Evolutionary conservation across 1,140 invertebrate genomes (phyloP), one percentile per base, ranked within the genome.

Genomic region (Drosophila kanapiae): DNA sequence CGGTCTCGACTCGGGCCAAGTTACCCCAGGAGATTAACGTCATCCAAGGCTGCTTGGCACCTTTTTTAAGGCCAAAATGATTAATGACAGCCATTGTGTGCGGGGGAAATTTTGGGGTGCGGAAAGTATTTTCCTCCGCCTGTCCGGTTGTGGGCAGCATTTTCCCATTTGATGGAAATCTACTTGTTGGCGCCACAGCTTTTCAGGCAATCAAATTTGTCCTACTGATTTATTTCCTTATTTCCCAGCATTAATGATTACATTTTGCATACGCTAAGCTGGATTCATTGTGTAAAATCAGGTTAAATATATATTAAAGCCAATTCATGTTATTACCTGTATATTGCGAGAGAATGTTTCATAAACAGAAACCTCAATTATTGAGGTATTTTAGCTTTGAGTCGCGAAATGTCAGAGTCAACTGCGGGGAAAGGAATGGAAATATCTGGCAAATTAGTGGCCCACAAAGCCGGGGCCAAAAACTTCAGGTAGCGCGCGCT

Each of bases 31-130:
- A 90, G 84, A 88, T 88, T 88, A 88, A 88, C 85, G 81, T 90
- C 78, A 69, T 59, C 75, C 74, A 74, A 48, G 63, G 67, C 64
- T 11, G 75, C 75, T 75, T 62, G 70, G 49, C 85, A 90, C 85
- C 85, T 86, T 84, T 80, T 23, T 83, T 75, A 45, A 16, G 56
- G 54, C 70, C 81, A 75, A 88, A 88, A 90, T 90, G 85, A 90
- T 90, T 90, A 90, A 90, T 90, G 85, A 90, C 86, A 80, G 75
- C 78, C 54, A 85, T 79, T 90, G 75, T 57, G 23, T 23, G 23
- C 23, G 16, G 48, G 6, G 27, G 29, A 62, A 61, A 29, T 35
- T 65, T 11, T 23, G 23, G 48, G 27, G 27, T 49, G 29, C 40
- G 47, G 8, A 45, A 35, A 62, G 33, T 35, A 48, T 64, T 75